phyloP scores from a whole-genome alignment of 2,888 invertebrate genomes.

The Silvanus unidentatus region DNA sequence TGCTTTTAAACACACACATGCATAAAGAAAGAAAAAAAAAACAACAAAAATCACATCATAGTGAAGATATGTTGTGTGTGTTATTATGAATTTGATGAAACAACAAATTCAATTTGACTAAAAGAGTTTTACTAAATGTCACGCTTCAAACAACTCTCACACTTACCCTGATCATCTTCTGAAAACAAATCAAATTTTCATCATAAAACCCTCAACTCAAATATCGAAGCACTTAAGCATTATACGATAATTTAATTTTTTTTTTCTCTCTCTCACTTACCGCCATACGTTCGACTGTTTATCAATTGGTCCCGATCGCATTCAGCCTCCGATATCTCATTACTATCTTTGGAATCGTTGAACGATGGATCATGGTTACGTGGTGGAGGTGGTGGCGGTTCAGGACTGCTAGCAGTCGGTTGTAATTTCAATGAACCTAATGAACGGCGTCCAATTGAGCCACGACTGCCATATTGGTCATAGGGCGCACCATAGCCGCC shows the following conservation, averaged over 20 bases:
- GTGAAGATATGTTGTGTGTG: slow-evolving; percentile 21
- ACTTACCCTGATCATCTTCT: slow-evolving; percentile 49
- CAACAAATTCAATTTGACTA: slow-evolving; percentile 15
- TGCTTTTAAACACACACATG: slow-evolving; percentile 15
- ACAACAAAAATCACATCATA: neutral
- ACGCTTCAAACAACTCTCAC: slow-evolving; percentile 36
- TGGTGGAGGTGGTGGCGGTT: slow-evolving; percentile 68
- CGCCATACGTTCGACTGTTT: slow-evolving; percentile 78
- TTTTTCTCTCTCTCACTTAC: slow-evolving; percentile 49
- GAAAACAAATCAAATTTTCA: slow-evolving; percentile 38
- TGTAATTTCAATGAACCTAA: slow-evolving; percentile 54
- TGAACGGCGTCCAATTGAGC: slow-evolving; percentile 61
- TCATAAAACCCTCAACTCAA: slow-evolving; percentile 8
- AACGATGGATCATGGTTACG: slow-evolving; percentile 79
- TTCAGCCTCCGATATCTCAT: slow-evolving; percentile 90
- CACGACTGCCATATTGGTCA: slow-evolving; percentile 83
- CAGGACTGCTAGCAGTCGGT: slow-evolving; percentile 54
- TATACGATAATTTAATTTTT: neutral
- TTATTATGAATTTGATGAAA: neutral
- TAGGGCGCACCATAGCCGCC: slow-evolving; percentile 75
- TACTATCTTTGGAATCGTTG: slow-evolving; percentile 91
- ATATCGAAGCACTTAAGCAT: too few species aligned
- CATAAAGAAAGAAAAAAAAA: slow-evolving; percentile 9
- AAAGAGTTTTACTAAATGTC: slow-evolving; percentile 31
- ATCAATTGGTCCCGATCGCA: slow-evolving; percentile 77